phyloP scores from a whole-genome alignment of 2,113 vertebrate genomes.

The Mirounga angustirostris region DNA sequence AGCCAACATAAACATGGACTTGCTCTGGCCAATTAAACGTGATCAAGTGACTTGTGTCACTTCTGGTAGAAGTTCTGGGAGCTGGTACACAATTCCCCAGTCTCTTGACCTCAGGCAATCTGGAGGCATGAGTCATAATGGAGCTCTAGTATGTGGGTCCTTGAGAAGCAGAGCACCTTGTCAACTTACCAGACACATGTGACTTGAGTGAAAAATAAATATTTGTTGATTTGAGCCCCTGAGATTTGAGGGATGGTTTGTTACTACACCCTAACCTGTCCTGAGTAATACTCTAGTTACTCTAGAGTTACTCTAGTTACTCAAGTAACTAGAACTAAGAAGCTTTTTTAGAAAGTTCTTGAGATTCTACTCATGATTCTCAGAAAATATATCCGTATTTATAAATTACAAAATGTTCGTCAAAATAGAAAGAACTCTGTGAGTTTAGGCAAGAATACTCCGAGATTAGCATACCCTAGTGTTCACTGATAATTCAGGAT shows the following conservation, averaged over 20 bases:
- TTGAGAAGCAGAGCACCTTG: not conserved
- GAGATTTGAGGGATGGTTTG: not conserved
- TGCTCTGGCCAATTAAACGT: not conserved
- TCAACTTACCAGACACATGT: not conserved
- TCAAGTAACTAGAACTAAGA: not conserved
- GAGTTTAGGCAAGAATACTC: not conserved
- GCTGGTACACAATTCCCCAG: not conserved
- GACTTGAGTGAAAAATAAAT: not conserved
- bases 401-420: conserved; percentile 30
- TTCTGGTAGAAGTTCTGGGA: not conserved
- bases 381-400: not conserved
- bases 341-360: not conserved
- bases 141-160: not conserved
- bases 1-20: not conserved
- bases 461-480: not conserved
- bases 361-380: not conserved
- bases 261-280: not conserved
- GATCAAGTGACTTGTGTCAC: not conserved
- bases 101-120: not conserved
- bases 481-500: not conserved
- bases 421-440: not conserved
- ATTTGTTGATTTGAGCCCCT: not conserved
- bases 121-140: not conserved
- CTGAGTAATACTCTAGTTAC: not conserved
- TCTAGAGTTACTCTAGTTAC: not conserved